Percentiles rank a stretch among this genome's conserved stretches.
Conservation (phyloP, 2,888 invertebrate species). For the Deilephila porcellus region DNA sequence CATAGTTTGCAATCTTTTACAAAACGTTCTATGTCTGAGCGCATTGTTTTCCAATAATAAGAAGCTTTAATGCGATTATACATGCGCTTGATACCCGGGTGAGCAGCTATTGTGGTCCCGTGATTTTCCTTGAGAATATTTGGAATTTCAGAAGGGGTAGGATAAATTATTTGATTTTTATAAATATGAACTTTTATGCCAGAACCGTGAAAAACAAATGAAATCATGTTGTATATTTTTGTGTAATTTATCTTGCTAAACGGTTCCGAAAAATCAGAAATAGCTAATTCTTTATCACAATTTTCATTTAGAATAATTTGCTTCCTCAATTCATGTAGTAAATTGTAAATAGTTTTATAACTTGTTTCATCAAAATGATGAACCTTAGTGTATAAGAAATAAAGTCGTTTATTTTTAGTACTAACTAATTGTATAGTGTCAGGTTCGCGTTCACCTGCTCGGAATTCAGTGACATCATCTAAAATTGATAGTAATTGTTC, state of each 20-base stretch:
- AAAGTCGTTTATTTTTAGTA: slow-evolving; percentile 8
- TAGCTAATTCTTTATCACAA: not conserved
- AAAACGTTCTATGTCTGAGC: slow-evolving; percentile 34
- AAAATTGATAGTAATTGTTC: slow-evolving; percentile 7
- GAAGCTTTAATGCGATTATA: slow-evolving; percentile 17
- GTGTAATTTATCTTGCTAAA: not conserved
- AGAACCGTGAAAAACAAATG: not conserved
- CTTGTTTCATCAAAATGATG: slow-evolving; percentile 11
- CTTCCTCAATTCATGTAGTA: not conserved
- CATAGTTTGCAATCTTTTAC: slow-evolving; percentile 35
- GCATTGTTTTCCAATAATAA: slow-evolving; percentile 31
- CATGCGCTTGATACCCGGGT: slow-evolving; percentile 31
- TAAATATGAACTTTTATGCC: slow-evolving; percentile 25
- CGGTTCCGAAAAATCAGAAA: not conserved
- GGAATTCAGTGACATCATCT: not conserved
- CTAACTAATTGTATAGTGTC: not conserved
- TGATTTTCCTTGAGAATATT: slow-evolving; percentile 29
- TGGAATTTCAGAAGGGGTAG: slow-evolving; percentile 22
- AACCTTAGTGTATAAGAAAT: not conserved
- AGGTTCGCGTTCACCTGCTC: not conserved
- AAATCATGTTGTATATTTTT: slow-evolving; percentile 8
- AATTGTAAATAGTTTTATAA: not conserved
- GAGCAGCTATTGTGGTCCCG: slow-evolving; percentile 31
- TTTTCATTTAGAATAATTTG: too few relatives aligned
- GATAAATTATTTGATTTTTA: slow-evolving; percentile 18